Evolutionary conservation across 1,140 invertebrate genomes (phyloP), one percentile per base, ranked within the genome.

Genomic region (Heliconius nattereri): DNA sequence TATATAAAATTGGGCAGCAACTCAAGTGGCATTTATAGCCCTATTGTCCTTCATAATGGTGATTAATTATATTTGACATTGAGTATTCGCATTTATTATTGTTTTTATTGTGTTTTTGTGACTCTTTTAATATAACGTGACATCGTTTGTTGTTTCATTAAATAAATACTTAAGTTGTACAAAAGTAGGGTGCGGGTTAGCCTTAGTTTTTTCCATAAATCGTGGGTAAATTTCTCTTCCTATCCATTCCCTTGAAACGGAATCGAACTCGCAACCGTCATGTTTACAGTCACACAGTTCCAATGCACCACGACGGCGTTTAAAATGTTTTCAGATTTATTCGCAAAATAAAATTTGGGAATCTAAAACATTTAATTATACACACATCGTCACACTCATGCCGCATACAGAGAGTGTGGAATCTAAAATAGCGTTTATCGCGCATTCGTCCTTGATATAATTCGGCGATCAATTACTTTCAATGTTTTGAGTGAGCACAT

Each of bases 371-470:
- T 45, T 45, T 45, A 66, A 66, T 66, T 66, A 29, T 66, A 26
- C 60, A 66, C 11, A 66, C 26, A 26, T 66, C 60, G 60, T 66
- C 60, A 29, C 23, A 26, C 26, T 66, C n/a, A 2, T 16, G 9
- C 11, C 60, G 60, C 5, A 66, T 16, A 13, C 60, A 66, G 13
- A 29, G 26, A 66, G 26, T 66, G n/a, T 23, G 60, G 13, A 29
- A 2, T 66, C 60, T 66, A 66, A 66, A 66, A 66, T 66, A 66
- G 60, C n/a, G 60, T 66, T 66, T 66, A 66, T 66, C 60, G 60
- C 60, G 13, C 26, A 26, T 29, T 66, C 60, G 60, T 66, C 60
- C 60, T 66, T 66, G 23, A 66, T 66, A 66, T 66, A 66, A 29
- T 66, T 66, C 23, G 13, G 26, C 26, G 3, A 66, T 66, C 60